Percentiles rank a stretch among this genome's conserved stretches.
phyloP scores from a whole-genome alignment of 2,113 vertebrate species.

The Hydrolagus affinis region DNA sequence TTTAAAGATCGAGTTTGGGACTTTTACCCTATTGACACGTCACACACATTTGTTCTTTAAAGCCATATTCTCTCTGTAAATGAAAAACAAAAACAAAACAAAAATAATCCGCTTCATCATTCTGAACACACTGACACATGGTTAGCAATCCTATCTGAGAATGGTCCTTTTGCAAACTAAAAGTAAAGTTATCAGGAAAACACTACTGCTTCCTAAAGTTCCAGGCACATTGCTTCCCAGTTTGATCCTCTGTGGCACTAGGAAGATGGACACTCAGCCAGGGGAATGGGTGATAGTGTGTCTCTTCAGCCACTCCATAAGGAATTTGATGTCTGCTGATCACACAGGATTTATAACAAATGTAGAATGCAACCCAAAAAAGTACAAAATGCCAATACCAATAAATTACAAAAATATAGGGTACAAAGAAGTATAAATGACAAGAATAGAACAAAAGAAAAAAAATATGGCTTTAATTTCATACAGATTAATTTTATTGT shows the following conservation, averaged over 20 bases:
- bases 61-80: slow-evolving; percentile 29
- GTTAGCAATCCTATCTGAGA: background rate
- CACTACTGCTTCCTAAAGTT: slow-evolving; percentile 13
- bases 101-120: background rate
- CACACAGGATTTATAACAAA: slow-evolving; percentile 1
- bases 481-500: slow-evolving; percentile 2
- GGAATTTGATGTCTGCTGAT: background rate
- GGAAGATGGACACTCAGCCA: background rate
- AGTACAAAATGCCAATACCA: background rate
- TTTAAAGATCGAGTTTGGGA: background rate
- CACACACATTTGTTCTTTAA: slow-evolving; percentile 23
- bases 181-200: background rate
- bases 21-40: slow-evolving; percentile 22
- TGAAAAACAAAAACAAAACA: background rate
- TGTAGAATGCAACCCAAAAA: background rate
- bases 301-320: background rate
- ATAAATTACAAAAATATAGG: slow-evolving; percentile 27
- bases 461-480: slow-evolving; percentile 31
- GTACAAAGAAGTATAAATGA: background rate
- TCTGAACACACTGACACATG: background rate
- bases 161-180: slow-evolving; percentile 8
- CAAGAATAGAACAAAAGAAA: slow-evolving; percentile 14
- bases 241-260: slow-evolving; percentile 4
- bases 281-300: background rate
- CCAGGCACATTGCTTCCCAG: background rate